These are phyloP conservation scores for Xestia rhomboidea DNA, from an alignment of 2,888 invertebrate genomes.

Conservation along the genomic window DNA sequence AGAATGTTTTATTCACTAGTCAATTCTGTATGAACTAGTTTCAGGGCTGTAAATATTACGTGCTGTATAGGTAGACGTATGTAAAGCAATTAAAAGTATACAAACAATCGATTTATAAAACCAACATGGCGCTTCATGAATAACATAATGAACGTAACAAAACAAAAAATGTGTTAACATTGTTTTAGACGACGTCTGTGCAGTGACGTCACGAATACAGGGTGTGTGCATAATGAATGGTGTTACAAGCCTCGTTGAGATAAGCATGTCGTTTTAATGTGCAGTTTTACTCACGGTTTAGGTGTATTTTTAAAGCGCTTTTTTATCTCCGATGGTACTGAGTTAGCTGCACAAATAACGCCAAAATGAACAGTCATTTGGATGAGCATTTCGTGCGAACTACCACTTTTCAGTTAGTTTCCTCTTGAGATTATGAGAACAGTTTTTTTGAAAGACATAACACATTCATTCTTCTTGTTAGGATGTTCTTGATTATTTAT, in stretches of 20 bases:
- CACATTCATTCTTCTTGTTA: too few relatives aligned
- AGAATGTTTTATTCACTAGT: background rate
- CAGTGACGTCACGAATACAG: constrained; percentile 51
- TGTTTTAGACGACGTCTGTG: constrained; percentile 64
- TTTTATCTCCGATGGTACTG: constrained; percentile 5
- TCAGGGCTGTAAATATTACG: background rate
- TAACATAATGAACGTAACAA: constrained; percentile 56
- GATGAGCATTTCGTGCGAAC: background rate
- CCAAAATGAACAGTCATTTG: constrained; percentile 6
- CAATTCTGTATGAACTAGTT: background rate
- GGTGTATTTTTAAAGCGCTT: constrained; percentile 22
- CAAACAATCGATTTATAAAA: constrained; percentile 50
- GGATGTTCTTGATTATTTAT: too few relatives aligned
- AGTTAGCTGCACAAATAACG: constrained; percentile 12
- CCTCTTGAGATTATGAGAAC: background rate
- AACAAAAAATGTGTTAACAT: constrained; percentile 60
- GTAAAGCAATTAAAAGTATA: constrained; percentile 35
- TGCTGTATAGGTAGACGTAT: too few relatives aligned
- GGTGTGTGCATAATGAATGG: constrained; percentile 64
- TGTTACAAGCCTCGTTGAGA: constrained; percentile 51
- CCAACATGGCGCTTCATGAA: constrained; percentile 61
- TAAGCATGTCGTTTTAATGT: constrained; percentile 56
- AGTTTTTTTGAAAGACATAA: background rate
- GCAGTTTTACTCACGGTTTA: constrained; percentile 26
- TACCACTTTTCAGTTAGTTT: constrained; percentile 11